Conservation (phyloP, 2,113 vertebrate genomes). For the Pelodiscus sinensis region DNA sequence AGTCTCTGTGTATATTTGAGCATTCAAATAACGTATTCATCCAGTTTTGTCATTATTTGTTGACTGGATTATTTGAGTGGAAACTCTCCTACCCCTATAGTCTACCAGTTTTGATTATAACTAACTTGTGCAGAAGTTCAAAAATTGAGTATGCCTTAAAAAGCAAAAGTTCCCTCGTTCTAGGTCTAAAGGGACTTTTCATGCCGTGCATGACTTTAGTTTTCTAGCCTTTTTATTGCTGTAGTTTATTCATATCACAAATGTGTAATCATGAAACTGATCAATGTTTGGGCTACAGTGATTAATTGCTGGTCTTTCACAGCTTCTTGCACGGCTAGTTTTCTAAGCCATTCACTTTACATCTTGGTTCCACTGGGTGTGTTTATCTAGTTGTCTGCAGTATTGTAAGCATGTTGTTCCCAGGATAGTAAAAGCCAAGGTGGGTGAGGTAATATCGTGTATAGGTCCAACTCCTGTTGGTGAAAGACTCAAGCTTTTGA, state of each 20-base stretch:
- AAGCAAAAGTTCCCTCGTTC: neutral
- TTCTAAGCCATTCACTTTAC: conserved; percentile 36
- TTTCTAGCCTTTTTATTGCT: conserved; percentile 1
- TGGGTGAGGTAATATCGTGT: neutral
- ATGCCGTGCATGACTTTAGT: neutral
- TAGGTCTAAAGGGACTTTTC: neutral
- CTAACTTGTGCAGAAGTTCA: conserved; percentile 2
- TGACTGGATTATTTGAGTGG: neutral
- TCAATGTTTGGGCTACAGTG: neutral
- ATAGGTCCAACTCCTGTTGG: neutral
- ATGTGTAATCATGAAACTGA: neutral
- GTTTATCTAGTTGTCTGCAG: neutral
- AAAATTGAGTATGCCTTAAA: conserved; percentile 16
- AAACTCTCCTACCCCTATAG: neutral
- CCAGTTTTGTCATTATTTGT: neutral
- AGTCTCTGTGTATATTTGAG: neutral
- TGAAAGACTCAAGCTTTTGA: neutral
- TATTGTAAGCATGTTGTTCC: neutral
- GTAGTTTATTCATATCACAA: neutral
- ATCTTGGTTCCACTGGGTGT: neutral
- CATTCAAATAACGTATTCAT: neutral
- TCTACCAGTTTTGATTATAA: conserved; percentile 5
- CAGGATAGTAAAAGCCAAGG: neutral
- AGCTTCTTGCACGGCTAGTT: conserved; percentile 2
- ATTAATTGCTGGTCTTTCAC: conserved; percentile 28